These are phyloP conservation scores for Drosophila mettleri DNA, from an alignment of 2,888 invertebrate species.

Conservation along the genomic window DNA sequence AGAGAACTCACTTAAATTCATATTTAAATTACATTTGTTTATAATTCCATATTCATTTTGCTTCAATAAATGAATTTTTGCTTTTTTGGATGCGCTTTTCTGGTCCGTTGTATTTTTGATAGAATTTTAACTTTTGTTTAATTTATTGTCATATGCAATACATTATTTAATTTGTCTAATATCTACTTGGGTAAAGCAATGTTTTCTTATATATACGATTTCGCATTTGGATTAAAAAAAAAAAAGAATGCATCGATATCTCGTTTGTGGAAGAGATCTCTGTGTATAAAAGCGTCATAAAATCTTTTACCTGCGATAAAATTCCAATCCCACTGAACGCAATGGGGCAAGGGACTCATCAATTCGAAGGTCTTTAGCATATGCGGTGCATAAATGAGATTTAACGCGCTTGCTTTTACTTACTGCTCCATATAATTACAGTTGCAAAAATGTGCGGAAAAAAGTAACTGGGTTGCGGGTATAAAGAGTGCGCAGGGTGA, in stretches of 20 bases:
- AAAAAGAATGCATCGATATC: neutral
- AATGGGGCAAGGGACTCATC: constrained; percentile 36
- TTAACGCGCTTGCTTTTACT: constrained; percentile 50
- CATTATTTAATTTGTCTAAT: no score
- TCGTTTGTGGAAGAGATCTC: neutral
- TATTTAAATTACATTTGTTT: constrained; percentile 76
- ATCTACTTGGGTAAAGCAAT: no score
- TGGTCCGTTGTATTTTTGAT: constrained; percentile 25
- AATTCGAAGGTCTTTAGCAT: constrained; percentile 45
- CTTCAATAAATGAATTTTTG: constrained; percentile 24
- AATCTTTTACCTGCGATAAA: neutral
- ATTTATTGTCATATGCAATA: no score
- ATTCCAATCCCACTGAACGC: constrained; percentile 6
- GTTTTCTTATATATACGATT: no score
- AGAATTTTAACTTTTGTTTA: constrained; percentile 1
- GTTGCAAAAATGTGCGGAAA: constrained; percentile 65
- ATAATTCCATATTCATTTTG: constrained; percentile 32
- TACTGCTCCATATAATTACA: constrained; percentile 72
- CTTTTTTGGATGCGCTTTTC: no score
- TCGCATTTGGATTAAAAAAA: no score
- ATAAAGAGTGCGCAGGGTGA: neutral
- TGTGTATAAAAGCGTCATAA: neutral
- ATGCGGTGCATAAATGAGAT: constrained; percentile 56
- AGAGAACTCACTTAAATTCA: constrained; percentile 69
- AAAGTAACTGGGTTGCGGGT: constrained; percentile 29